Conservation (phyloP, 2,797 vertebrate genomes). For the Gastrophryne carolinensis region DNA sequence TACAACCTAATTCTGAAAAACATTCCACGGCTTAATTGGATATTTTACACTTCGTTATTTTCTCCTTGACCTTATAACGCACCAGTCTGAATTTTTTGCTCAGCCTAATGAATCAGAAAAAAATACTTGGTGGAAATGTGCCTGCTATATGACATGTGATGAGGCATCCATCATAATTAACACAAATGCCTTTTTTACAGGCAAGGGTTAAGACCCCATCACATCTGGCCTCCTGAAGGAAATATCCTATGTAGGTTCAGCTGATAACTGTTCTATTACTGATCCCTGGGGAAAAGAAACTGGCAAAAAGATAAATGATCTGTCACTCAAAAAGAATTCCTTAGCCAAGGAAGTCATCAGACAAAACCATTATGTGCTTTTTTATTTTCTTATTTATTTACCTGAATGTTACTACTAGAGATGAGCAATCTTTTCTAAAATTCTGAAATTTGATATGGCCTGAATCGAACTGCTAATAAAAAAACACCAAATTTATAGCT, state of each 20-base stretch:
- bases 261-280: constrained; percentile 66
- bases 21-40: constrained; percentile 29
- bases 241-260: constrained; percentile 69
- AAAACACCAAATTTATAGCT: too few relatives aligned
- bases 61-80: constrained; percentile 64
- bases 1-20: constrained; percentile 43
- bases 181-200: constrained; percentile 64
- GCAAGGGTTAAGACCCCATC: constrained; percentile 66
- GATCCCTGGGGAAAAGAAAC: constrained; percentile 65
- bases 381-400: constrained; percentile 57
- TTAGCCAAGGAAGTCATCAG: constrained; percentile 64
- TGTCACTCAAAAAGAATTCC: constrained; percentile 67
- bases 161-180: constrained; percentile 83
- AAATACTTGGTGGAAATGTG: constrained; percentile 64
- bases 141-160: constrained; percentile 68
- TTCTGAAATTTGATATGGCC: constrained; percentile 59
- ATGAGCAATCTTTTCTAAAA: constrained; percentile 53
- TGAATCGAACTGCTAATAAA: too few relatives aligned
- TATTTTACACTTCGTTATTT: constrained; percentile 56
- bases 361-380: constrained; percentile 53
- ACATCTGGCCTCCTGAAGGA: constrained; percentile 75
- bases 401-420: too few relatives aligned
- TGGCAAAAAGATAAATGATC: constrained; percentile 74
- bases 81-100: constrained; percentile 51
- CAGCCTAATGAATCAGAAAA: constrained; percentile 56